Evolutionary conservation across 2,113 vertebrate genomes (phyloP).

Genomic region (Kobus ellipsiprymnus): DNA sequence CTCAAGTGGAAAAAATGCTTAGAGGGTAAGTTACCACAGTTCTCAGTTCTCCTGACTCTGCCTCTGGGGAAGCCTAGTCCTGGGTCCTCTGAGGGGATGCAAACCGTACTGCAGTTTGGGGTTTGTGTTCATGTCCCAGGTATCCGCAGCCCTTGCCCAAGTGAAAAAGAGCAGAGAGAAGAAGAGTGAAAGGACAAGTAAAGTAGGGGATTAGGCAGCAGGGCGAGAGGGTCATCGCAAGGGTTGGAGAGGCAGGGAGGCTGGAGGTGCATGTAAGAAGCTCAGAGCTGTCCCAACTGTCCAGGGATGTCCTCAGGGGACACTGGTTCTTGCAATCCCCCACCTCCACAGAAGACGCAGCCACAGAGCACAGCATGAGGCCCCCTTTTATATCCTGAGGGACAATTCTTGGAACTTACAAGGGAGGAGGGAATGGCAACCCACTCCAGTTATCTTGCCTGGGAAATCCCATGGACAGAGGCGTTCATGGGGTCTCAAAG

Average conservation of each 20-base stretch:
- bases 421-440: neutral
- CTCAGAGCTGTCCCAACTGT: neutral
- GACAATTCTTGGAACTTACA: neutral
- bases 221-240: neutral
- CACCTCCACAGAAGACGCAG: neutral
- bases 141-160: neutral
- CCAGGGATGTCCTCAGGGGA: accelerated
- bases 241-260: neutral
- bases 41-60: neutral
- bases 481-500: neutral
- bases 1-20: conserved; percentile 47
- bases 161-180: neutral
- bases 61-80: neutral
- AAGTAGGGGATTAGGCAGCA: no score
- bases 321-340: accelerated
- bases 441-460: neutral
- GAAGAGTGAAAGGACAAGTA: neutral
- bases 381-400: neutral
- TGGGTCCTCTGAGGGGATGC: neutral
- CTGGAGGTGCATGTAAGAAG: neutral
- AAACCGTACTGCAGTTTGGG: neutral
- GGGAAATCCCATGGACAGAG: neutral
- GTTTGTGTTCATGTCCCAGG: neutral
- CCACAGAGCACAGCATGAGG: accelerated
- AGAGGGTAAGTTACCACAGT: conserved; percentile 15